phyloP scores from a whole-genome alignment of 2,113 vertebrate genomes.

The Oncorhynchus gorbuscha region DNA sequence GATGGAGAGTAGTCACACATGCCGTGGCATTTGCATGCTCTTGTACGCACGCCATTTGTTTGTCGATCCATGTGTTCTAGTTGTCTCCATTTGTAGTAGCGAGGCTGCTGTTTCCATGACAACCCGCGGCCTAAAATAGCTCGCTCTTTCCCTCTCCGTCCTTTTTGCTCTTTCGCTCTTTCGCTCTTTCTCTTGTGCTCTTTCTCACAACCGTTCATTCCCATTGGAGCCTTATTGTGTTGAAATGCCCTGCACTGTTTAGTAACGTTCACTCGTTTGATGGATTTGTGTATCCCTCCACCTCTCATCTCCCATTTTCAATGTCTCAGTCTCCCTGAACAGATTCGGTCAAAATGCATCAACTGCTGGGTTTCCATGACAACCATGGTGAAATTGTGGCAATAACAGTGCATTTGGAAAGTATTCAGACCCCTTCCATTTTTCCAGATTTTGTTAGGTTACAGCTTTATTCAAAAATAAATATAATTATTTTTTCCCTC shows the following conservation, averaged over 20 bases:
- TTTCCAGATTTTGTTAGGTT: too few relatives aligned
- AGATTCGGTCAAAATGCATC: slow-evolving; percentile 74
- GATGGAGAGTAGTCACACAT: slow-evolving; percentile 39
- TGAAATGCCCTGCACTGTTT: slow-evolving; percentile 47
- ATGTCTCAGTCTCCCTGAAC: slow-evolving; percentile 63
- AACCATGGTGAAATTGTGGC: slow-evolving; percentile 69
- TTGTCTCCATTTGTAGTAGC: slow-evolving; percentile 76
- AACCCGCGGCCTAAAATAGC: slow-evolving; percentile 77
- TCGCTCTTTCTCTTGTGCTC: slow-evolving; percentile 23
- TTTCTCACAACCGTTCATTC: slow-evolving; percentile 57
- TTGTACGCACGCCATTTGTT: slow-evolving; percentile 61
- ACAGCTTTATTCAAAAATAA: too few relatives aligned
- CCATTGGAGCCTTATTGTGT: slow-evolving; percentile 51
- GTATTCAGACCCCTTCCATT: too few relatives aligned
- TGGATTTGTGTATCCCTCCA: slow-evolving; percentile 27
- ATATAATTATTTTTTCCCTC: too few relatives aligned
- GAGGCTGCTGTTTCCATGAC: slow-evolving; percentile 81
- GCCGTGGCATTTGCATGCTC: slow-evolving; percentile 4
- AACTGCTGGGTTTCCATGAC: slow-evolving; percentile 70
- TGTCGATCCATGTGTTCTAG: slow-evolving; percentile 70
- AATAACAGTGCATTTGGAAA: slow-evolving; percentile 40
- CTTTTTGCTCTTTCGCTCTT: slow-evolving; percentile 15
- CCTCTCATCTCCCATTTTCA: slow-evolving; percentile 64
- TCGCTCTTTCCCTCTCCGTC: slow-evolving; percentile 40
- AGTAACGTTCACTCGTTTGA: slow-evolving; percentile 55